These are phyloP conservation scores for Temnothorax unifasciatus DNA, from an alignment of 2,888 invertebrate genomes.

Conservation along the genomic window DNA sequence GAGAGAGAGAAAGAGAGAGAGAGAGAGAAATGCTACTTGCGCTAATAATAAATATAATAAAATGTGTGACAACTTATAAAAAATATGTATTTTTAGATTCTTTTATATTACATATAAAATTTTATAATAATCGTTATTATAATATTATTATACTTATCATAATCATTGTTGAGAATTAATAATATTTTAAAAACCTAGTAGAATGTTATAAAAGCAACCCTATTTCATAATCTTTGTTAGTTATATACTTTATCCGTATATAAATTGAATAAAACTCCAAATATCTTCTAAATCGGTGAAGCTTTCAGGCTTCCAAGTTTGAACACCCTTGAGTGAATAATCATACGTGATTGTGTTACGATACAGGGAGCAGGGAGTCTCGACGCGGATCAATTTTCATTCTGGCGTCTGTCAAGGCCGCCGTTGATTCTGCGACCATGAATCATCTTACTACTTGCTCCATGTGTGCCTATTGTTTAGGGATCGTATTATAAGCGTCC, in stretches of 20 bases:
- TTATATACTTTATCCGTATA: neutral
- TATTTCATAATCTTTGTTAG: neutral
- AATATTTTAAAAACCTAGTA: neutral
- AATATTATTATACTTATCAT: too few species aligned
- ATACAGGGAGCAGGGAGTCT: neutral
- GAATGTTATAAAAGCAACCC: neutral
- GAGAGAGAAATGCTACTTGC: neutral
- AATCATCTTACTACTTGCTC: constrained; percentile 55
- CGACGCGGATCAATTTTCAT: constrained; percentile 54
- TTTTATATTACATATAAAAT: neutral
- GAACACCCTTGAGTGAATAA: constrained; percentile 3
- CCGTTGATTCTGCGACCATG: constrained; percentile 58
- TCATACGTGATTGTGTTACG: constrained; percentile 33
- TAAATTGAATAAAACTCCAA: neutral
- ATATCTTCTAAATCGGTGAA: neutral
- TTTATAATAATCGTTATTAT: too few species aligned
- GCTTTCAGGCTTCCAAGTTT: neutral
- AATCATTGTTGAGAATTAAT: neutral
- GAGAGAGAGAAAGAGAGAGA: too few species aligned
- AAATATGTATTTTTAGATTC: neutral
- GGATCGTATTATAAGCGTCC: constrained; percentile 67
- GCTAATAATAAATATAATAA: neutral
- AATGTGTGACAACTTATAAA: neutral
- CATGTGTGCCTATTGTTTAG: constrained; percentile 68
- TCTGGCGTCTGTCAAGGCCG: constrained; percentile 52